phyloP scores from a whole-genome alignment of 2,797 vertebrate genomes.

The Masticophis lateralis region DNA sequence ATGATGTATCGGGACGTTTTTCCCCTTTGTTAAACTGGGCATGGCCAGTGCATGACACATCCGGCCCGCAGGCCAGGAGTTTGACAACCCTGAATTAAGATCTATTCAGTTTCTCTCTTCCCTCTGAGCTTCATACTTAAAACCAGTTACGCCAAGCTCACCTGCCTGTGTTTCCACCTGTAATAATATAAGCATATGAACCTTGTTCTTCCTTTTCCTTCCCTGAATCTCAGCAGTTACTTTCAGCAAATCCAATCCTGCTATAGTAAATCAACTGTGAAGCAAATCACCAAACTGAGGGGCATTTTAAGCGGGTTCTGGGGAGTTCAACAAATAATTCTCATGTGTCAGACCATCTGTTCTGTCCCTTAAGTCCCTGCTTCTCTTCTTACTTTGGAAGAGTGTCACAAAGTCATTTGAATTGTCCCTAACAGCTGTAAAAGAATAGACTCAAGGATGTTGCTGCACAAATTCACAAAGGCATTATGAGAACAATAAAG shows the following conservation, averaged over 20 bases:
- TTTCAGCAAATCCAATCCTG: neutral
- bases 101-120: neutral
- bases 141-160: neutral
- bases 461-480: neutral
- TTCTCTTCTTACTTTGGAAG: neutral
- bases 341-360: constrained; percentile 58
- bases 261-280: fast-evolving
- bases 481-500: neutral
- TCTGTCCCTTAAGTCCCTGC: neutral
- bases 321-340: constrained; percentile 59
- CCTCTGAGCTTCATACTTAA: neutral
- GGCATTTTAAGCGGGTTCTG: neutral
- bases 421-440: constrained; percentile 19
- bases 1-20: too few relatives aligned
- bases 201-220: neutral
- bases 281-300: constrained; percentile 25
- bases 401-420: constrained; percentile 23
- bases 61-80: too few relatives aligned
- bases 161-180: neutral
- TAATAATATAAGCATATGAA: fast-evolving
- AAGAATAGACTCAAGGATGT: constrained; percentile 26
- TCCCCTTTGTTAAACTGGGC: too few relatives aligned
- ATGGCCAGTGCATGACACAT: too few relatives aligned
- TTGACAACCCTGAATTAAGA: neutral
- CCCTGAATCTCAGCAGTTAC: neutral